Evolutionary conservation across 2,888 invertebrate species (phyloP), one percentile per base, ranked within the genome.

Genomic region (Silvanus unidentatus): DNA sequence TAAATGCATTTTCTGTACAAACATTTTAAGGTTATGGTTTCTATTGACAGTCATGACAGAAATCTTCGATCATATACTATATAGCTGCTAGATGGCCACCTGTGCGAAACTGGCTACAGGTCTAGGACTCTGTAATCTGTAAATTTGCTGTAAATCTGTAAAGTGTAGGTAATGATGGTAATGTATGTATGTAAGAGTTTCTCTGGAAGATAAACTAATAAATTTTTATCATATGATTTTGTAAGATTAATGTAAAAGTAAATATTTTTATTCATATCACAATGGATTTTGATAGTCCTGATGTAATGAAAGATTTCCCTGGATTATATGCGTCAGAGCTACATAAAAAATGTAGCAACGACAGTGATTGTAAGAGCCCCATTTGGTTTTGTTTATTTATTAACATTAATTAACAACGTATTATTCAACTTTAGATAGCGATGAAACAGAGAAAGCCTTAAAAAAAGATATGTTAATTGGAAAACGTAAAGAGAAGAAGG

Each of bases 231-330:
- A 8, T 22, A 5, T 5, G 8, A 22, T 22, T 22, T 22, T 22
- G 22, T 22, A 22, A 22, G 3, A 43, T 22, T 14, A 41, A n/a
- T 44, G 13, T 6, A 42, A 29, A 27, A 27, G 15, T n/a, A 41
- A 16, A 43, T 13, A 27, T 42, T 40, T 32, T 32, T 37, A 27
- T 5, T 30, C 22, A 42, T n/a, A 40, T 39, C 34, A 55, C 48
- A 52, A 87, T 87, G 87, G 86, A 88, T 76, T 87, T 86, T 70
- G 87, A 87, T 72, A 90, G 89, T 70, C 90, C 90, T 16, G 91
- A 92, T 66, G 88, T 88, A 29, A 91, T 90, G 72, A 89, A 89
- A 69, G 90, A 91, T 66, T 92, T 92, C 71, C 91, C 91, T 15
- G 91, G 92, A 37, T 72, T 91, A 41, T 92, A 90, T 66, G 88